phyloP scores from a whole-genome alignment of 92 coral and sea anemone genomes.

The Epizoanthus scotinus region DNA sequence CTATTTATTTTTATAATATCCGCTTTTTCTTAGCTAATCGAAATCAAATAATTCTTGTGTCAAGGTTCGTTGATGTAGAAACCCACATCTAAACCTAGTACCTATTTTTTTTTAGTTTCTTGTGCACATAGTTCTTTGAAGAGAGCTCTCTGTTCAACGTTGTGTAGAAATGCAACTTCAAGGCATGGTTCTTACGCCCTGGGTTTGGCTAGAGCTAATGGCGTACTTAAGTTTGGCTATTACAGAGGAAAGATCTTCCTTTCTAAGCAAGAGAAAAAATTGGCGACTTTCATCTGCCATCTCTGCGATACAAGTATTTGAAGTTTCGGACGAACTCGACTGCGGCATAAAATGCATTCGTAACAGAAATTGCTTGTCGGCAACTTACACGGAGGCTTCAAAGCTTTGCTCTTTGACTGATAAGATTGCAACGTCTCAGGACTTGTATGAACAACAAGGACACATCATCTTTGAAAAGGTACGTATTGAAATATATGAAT shows the following conservation, averaged over 20 bases:
- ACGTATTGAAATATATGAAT: background rate
- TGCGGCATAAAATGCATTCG: conserved; percentile 5
- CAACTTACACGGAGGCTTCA: background rate
- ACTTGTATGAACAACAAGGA: background rate
- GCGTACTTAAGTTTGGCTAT: background rate
- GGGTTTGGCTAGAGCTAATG: background rate
- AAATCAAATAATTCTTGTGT: background rate
- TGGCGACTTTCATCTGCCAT: background rate
- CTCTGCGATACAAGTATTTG: background rate
- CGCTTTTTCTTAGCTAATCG: background rate
- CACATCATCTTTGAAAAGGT: conserved; percentile 3
- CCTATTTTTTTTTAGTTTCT: background rate
- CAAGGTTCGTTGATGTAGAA: background rate
- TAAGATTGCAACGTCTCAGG: background rate
- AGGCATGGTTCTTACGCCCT: background rate
- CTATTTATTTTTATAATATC: background rate
- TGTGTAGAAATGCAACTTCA: background rate
- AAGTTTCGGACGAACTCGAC: background rate
- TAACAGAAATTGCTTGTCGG: background rate
- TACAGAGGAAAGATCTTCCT: background rate
- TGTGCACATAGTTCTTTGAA: background rate
- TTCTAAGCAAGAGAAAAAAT: background rate
- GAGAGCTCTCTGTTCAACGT: background rate
- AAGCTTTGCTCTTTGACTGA: background rate
- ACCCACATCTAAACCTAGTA: background rate